Conservation (phyloP, 2,888 invertebrate species). For the Escarpia spicata region DNA sequence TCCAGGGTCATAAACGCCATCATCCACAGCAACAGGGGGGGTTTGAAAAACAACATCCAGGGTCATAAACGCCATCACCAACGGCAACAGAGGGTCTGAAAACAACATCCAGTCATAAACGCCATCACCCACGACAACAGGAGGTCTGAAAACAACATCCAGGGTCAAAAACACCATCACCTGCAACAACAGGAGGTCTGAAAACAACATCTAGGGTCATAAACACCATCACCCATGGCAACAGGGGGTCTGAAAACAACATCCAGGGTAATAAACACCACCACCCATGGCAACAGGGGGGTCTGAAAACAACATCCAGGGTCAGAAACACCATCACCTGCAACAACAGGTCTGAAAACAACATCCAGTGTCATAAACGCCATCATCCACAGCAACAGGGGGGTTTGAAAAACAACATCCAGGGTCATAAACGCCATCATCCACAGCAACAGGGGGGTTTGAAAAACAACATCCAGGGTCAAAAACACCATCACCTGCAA, state of each 20-base stretch:
- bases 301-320: too few relatives aligned
- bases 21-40: too few relatives aligned
- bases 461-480: constrained; percentile 31
- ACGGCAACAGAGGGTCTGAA: constrained; percentile 90
- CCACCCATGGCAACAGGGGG: constrained; percentile 93
- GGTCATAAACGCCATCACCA: constrained; percentile 92
- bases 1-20: too few relatives aligned
- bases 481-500: too few relatives aligned
- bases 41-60: too few relatives aligned
- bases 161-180: neutral
- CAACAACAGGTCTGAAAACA: constrained; percentile 77
- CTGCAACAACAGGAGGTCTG: too few relatives aligned
- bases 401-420: constrained; percentile 31
- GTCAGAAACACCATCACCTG: too few relatives aligned
- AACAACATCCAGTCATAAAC: constrained; percentile 18
- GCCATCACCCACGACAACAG: neutral
- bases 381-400: neutral
- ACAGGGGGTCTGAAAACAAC: constrained; percentile 58
- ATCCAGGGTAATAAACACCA: constrained; percentile 93
- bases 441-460: too few relatives aligned
- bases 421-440: neutral
- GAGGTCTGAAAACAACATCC: constrained; percentile 28
- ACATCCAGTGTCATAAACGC: neutral
- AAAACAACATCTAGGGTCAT: neutral
- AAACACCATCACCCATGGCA: too few relatives aligned